phyloP scores from a whole-genome alignment of 2,888 invertebrate species.

The Stramonita haemastoma region DNA sequence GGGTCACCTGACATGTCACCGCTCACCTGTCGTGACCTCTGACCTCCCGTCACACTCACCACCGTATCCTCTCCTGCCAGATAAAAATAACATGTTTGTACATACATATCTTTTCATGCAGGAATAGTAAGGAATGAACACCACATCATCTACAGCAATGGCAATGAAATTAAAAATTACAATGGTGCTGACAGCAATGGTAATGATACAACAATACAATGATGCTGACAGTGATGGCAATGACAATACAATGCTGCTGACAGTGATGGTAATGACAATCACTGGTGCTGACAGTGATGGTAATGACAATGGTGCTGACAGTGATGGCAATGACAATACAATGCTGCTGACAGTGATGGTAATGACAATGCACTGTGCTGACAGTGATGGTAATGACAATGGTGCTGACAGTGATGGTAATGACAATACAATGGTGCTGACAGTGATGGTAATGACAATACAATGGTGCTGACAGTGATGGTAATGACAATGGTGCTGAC shows the following conservation, averaged over 20 bases:
- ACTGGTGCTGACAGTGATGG: no score
- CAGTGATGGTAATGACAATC: neutral
- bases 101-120: neutral
- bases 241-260: neutral
- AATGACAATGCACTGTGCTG: no score
- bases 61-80: constrained; percentile 65
- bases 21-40: constrained; percentile 61
- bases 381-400: neutral
- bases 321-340: neutral
- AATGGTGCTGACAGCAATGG: neutral
- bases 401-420: no score
- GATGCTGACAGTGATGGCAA: neutral
- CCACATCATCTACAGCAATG: no score
- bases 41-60: constrained; percentile 69
- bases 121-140: no score
- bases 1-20: constrained; percentile 56
- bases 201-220: neutral
- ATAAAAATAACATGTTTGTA: neutral
- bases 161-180: neutral
- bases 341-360: neutral
- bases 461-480: neutral
- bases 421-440: neutral
- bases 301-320: neutral
- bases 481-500: neutral
- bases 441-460: neutral